Base-by-base conservation (phyloP, 2,888 invertebrate genomes). In the Ecdyonurus torrentis region DNA sequence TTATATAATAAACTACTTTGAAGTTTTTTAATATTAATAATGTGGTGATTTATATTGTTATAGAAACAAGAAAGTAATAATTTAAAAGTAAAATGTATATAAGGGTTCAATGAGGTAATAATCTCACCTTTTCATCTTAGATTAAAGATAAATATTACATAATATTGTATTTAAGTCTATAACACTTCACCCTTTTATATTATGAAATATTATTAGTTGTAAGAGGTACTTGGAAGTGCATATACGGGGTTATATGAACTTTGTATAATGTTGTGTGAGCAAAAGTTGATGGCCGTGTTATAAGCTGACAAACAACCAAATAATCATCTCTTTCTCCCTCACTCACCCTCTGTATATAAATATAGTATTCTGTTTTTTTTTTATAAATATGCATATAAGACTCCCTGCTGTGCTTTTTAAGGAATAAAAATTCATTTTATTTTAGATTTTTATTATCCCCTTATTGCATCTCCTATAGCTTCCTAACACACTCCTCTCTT, bases 371-470 rank as follows among this genome's bases (percentile, higher is more conserved):
- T 10, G 37, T 37, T 37, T 37, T 37, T 37, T 10, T 15, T 10
- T 37, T 10, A 37, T n/a, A n/a, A n/a, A n/a, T n/a, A n/a, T n/a
- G n/a, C n/a, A n/a, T 37, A 37, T 37, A 37, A 22, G 55, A 55
- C 55, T 20, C 55, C 55, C 55, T 55, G 55, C 55, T 55, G 55
- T n/a, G 55, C 55, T 55, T 55, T 37, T 55, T 55, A 55, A 55
- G 55, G 55, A 55, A 22, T 55, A 55, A 55, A 37, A 55, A 55
- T 55, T 55, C 37, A 37, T 37, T 37, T 37, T 15, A 37, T 37
- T 55, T 20, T 22, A 5, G 7, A n/a, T 55, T 55, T 55, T n/a
- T 55, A 5, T 55, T n/a, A 37, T 37, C 15, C 37, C 15, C 5
- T 18, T 55, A 20, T 55, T n/a, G n/a, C n/a, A n/a, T n/a, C n/a